Conservation (phyloP, 2,113 vertebrate species). For the Rhinichthys klamathensis region DNA sequence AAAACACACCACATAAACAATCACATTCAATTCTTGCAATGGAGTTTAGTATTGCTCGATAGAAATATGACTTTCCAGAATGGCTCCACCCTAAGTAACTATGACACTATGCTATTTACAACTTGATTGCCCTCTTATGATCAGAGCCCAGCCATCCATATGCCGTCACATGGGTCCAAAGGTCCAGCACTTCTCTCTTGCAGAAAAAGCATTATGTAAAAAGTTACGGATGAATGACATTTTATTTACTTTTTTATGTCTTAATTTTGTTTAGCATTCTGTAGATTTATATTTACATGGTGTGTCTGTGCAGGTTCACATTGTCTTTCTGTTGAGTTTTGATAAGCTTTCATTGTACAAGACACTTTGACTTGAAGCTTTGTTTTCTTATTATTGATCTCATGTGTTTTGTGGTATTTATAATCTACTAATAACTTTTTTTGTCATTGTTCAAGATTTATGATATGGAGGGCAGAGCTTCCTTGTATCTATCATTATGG, state of each 20-base stretch:
- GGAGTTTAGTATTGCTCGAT: not conserved
- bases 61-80: not conserved
- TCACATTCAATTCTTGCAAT: not conserved
- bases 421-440: not conserved
- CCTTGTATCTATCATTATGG: slow-evolving; percentile 11
- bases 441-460: not conserved
- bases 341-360: not conserved
- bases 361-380: not conserved
- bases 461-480: not conserved
- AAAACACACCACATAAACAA: not conserved
- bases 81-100: not conserved
- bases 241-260: not conserved
- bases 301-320: not conserved
- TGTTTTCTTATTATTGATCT: not conserved
- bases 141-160: slow-evolving; percentile 3
- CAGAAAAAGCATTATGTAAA: not conserved
- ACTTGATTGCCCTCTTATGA: slow-evolving; percentile 54
- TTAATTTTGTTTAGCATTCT: not conserved
- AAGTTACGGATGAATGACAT: not conserved
- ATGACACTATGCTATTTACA: slow-evolving; percentile 59
- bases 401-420: not conserved
- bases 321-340: not conserved
- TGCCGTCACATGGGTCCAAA: slow-evolving; percentile 41
- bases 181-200: slow-evolving; percentile 33
- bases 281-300: not conserved